A percentile compares a stretch with the other conserved stretches of the same genome.
Evolutionary conservation across 2,113 vertebrate species (phyloP).

Genomic region (Gallinago paraguaiae): DNA sequence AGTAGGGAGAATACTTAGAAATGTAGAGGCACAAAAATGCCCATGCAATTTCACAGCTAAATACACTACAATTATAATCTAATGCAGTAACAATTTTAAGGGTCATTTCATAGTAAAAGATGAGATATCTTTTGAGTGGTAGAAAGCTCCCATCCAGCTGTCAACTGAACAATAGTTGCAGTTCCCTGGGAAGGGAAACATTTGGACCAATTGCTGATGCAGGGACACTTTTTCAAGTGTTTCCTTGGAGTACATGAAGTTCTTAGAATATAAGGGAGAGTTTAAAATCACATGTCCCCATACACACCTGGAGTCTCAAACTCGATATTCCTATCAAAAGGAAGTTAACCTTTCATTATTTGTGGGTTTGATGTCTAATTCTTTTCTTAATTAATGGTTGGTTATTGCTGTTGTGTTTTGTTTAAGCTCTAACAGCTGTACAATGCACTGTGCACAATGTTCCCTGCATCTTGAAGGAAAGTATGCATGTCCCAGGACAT

Average conservation of each 20-base stretch:
- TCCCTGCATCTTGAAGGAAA: not conserved
- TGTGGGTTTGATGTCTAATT: not conserved
- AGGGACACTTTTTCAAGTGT: not conserved
- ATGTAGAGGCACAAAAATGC: not conserved
- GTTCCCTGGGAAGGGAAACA: not conserved
- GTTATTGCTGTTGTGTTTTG: not conserved
- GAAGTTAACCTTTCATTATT: not conserved
- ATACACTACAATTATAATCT: slow-evolving; percentile 54
- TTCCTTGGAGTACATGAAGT: not conserved
- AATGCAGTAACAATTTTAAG: slow-evolving; percentile 59
- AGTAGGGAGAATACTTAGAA: slow-evolving; percentile 17
- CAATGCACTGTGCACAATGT: not conserved
- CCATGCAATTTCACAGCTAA: slow-evolving; percentile 61
- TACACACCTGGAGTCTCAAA: not conserved
- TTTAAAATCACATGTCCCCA: not conserved
- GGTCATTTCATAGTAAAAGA: slow-evolving; percentile 42
- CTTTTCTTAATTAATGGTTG: not conserved
- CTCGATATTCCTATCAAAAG: not conserved
- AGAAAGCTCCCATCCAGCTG: not conserved
- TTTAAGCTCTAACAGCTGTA: not conserved
- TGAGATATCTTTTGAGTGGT: not conserved
- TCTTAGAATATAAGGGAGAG: not conserved
- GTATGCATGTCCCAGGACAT: fast-evolving
- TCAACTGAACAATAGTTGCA: not conserved
- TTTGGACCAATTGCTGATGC: not conserved